Percentiles rank a stretch among this genome's conserved stretches.
phyloP scores from a whole-genome alignment of 2,797 vertebrate species.

The Myiothlypis chrysogaster region DNA sequence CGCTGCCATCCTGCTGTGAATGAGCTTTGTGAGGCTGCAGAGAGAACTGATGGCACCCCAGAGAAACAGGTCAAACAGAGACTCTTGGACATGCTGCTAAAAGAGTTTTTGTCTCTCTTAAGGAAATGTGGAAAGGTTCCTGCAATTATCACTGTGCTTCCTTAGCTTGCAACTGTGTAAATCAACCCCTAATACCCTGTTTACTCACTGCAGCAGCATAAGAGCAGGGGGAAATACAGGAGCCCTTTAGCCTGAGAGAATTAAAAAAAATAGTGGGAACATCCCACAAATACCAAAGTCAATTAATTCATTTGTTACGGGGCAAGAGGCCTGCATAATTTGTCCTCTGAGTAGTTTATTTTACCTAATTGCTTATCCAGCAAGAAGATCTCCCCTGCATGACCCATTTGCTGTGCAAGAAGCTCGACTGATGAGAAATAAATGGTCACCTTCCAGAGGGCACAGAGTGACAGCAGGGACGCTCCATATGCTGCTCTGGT shows the following conservation, averaged over 20 bases:
- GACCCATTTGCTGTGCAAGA: constrained; percentile 3
- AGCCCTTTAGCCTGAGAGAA: background rate
- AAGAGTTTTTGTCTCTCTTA: background rate
- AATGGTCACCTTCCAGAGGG: constrained; percentile 11
- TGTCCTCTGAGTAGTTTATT: constrained; percentile 39
- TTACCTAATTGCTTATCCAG: constrained; percentile 48
- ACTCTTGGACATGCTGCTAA: background rate
- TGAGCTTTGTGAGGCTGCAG: background rate
- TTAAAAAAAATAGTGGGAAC: background rate
- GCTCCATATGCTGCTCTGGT: background rate
- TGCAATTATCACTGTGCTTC: background rate
- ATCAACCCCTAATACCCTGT: background rate
- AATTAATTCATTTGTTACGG: constrained; percentile 8
- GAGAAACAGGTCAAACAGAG: background rate
- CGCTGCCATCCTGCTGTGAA: fast-evolving
- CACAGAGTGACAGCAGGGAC: fast-evolving
- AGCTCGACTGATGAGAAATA: background rate
- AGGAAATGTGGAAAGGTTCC: background rate
- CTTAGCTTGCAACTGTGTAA: background rate
- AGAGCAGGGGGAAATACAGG: background rate
- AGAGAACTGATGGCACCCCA: background rate
- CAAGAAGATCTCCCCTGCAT: background rate
- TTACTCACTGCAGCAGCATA: background rate
- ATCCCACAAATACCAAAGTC: constrained; percentile 2
- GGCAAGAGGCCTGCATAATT: background rate